Percentiles rank a stretch among this genome's conserved stretches.
Evolutionary conservation across 2,797 vertebrate genomes (phyloP).

Genomic region (Meda fulgida): DNA sequence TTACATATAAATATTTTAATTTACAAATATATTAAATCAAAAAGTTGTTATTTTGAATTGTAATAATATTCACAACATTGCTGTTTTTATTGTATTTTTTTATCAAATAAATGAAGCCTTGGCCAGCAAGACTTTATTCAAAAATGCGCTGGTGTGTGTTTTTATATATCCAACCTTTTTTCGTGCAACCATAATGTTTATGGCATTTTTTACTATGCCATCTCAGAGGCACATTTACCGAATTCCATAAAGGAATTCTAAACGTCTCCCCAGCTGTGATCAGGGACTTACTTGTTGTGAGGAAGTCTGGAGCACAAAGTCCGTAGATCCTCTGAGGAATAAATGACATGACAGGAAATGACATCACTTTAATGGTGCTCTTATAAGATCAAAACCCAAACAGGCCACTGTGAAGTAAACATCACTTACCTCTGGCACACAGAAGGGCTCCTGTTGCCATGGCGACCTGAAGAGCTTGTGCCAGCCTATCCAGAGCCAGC

Average conservation of each 20-base stretch:
- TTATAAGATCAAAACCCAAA: not conserved
- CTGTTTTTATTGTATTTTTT: too few relatives aligned
- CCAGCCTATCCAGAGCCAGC: conserved; percentile 90
- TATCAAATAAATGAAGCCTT: too few relatives aligned
- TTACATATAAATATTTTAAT: not conserved
- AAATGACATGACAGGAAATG: conserved; percentile 4
- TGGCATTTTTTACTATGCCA: not conserved
- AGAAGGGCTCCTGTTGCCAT: conserved; percentile 93
- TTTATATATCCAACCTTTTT: too few relatives aligned
- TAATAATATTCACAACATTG: too few relatives aligned
- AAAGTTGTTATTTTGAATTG: too few relatives aligned
- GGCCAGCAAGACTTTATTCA: too few relatives aligned
- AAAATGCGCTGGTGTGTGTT: too few relatives aligned
- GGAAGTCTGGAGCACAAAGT: conserved; percentile 80
- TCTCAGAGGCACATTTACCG: conserved; percentile 93
- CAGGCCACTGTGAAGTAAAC: not conserved
- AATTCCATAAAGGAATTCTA: conserved; percentile 94
- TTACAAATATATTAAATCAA: not conserved
- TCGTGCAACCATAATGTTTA: not conserved
- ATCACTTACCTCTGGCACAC: conserved; percentile 87
- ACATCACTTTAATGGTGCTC: not conserved
- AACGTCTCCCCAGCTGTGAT: conserved; percentile 86
- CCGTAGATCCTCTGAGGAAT: conserved; percentile 75
- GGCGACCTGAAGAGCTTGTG: conserved; percentile 93
- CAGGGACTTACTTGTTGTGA: conserved; percentile 80